phyloP scores from a whole-genome alignment of 2,797 vertebrate species.

The Monodelphis domestica region DNA sequence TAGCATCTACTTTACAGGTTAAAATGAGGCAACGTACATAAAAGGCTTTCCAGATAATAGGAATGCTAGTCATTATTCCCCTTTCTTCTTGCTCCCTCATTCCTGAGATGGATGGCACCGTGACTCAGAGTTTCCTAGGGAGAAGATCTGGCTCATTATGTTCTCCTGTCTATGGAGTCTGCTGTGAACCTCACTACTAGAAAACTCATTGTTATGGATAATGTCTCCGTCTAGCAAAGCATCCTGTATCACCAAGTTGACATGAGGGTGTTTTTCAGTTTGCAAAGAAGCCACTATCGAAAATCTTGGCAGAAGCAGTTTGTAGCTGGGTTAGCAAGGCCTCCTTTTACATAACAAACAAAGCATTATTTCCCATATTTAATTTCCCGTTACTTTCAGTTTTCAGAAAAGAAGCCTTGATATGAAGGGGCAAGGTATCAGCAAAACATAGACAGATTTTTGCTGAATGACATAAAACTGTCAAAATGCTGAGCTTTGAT shows the following conservation, averaged over 20 bases:
- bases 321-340: constrained; percentile 26
- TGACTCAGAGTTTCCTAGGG: neutral
- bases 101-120: neutral
- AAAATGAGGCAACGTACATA: neutral
- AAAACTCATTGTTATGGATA: constrained; percentile 48
- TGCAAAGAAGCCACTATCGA: constrained; percentile 22
- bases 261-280: constrained; percentile 48
- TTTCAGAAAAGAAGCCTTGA: constrained; percentile 87
- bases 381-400: constrained; percentile 83
- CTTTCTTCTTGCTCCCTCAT: neutral
- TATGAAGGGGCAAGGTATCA: constrained; percentile 92
- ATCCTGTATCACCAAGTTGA: neutral
- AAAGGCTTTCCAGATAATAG: neutral
- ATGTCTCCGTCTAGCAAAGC: constrained; percentile 58
- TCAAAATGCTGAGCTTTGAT: constrained; percentile 93
- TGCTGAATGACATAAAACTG: constrained; percentile 92
- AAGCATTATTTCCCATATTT: constrained; percentile 78
- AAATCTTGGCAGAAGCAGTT: constrained; percentile 41
- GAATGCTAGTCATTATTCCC: neutral
- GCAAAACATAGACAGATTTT: constrained; percentile 88
- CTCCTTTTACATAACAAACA: constrained; percentile 76
- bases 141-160: neutral
- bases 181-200: constrained; percentile 45
- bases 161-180: neutral
- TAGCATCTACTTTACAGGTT: neutral